Evolutionary conservation across 2,797 vertebrate species (phyloP), one percentile per base, ranked within the genome.

Genomic region (Chelon labrosus): DNA sequence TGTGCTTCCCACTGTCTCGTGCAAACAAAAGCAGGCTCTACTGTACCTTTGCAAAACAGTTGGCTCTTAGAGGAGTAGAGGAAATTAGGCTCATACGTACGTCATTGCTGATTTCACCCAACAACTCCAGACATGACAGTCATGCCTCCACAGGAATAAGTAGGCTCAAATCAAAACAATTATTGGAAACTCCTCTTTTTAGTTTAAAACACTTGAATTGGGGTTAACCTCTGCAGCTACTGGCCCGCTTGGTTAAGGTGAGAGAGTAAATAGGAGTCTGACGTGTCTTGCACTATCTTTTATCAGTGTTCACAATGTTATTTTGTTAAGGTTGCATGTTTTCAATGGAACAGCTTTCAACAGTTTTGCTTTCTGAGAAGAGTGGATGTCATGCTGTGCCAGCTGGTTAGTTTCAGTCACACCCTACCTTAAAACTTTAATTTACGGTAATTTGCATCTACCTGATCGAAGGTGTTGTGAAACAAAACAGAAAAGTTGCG

Each of bases 1-100:
- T 88, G 84, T 63, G 39, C 50, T 82, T 87, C 76, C 67, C 74
- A 83, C 81, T 39, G 46, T 63, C 71, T 75, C 70, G 41, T 49
- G 69, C 65, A 75, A 85, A 76, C 51, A 3, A 49, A 72, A 27
- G 25, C 25, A 27, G 25, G 79, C 19, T 7, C 13, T 76, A 53
- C 41, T 41, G 38, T 60, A 63, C 25, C 35, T 57, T 42, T 69
- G 31, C 44, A 17, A n/a, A 70, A 63, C 25, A 66, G 47, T 41
- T 7, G 2, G 35, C 51, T 73, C 27, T 60, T 17, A 58, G 54
- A 53, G 25, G 0, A 7, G n/a, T 13, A 9, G 3, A 75, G 55
- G 51, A 20, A 19, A 70, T 46, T 41, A 54, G 62, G 47, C 19
- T 31, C 31, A 79, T 42, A 51, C 57, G 51, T 27, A 60, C 64